phyloP scores from a whole-genome alignment of 2,113 vertebrate genomes.

The Trogon surrucura region DNA sequence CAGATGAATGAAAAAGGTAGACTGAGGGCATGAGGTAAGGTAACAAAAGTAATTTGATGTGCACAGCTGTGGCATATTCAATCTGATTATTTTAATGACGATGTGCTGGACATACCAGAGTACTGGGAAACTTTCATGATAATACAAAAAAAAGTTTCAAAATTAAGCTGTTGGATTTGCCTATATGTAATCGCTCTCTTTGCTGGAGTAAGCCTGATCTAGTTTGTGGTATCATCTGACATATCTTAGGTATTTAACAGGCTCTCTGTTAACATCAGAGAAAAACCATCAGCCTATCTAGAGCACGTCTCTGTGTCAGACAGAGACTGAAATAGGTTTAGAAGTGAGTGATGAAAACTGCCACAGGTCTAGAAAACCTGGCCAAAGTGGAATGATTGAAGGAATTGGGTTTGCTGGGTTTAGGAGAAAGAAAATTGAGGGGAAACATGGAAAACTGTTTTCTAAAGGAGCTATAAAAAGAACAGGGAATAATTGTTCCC shows the following conservation, averaged over 20 bases:
- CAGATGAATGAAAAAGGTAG: neutral
- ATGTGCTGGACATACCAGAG: neutral
- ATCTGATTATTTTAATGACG: neutral
- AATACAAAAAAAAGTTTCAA: neutral
- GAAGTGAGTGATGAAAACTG: neutral
- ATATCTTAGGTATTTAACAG: neutral
- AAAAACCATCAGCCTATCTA: neutral
- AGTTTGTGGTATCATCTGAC: neutral
- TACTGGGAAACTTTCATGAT: neutral
- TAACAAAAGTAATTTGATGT: neutral
- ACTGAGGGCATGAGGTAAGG: neutral
- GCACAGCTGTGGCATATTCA: neutral
- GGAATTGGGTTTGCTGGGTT: neutral
- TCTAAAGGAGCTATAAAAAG: neutral
- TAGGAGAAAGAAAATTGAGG: neutral
- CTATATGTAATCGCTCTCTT: neutral
- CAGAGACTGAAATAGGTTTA: neutral
- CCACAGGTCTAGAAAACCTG: neutral
- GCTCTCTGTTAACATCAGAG: neutral
- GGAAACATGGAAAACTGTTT: neutral
- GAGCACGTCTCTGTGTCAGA: neutral
- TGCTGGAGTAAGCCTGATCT: neutral
- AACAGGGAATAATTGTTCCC: constrained; percentile 5
- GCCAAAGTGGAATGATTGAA: neutral
- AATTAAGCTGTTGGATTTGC: neutral